Conservation (phyloP, 2,113 vertebrate genomes). For the Larimichthys polyactis region DNA sequence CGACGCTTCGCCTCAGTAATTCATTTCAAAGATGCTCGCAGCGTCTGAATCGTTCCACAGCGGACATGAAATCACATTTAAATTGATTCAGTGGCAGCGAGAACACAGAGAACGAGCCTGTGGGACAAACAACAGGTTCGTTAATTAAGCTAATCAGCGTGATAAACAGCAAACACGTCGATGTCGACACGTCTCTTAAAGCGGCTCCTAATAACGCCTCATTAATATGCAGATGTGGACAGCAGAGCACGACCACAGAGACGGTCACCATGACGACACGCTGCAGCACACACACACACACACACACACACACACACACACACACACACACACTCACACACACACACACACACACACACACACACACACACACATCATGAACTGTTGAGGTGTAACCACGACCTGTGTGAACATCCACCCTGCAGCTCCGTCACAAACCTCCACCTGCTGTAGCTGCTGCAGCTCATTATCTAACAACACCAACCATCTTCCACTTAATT, state of each 20-base stretch:
- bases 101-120: slow-evolving; percentile 17
- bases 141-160: slow-evolving; percentile 13
- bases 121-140: slow-evolving; percentile 1
- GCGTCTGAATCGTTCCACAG: neutral
- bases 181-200: neutral
- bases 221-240: slow-evolving; percentile 23
- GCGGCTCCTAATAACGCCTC: neutral
- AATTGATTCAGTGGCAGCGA: neutral
- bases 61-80: neutral
- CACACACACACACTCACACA: too few species aligned
- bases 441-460: too few species aligned
- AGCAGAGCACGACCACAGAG: neutral
- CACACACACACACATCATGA: too few species aligned
- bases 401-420: too few species aligned
- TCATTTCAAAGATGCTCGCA: neutral
- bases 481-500: too few species aligned
- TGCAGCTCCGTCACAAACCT: too few species aligned
- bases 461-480: too few species aligned
- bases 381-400: too few species aligned
- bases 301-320: too few species aligned
- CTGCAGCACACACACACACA: too few species aligned
- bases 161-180: slow-evolving; percentile 10
- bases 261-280: too few species aligned
- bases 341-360: too few species aligned
- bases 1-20: neutral